Conservation (phyloP, 1,140 invertebrate species). For the Bombus impatiens region DNA sequence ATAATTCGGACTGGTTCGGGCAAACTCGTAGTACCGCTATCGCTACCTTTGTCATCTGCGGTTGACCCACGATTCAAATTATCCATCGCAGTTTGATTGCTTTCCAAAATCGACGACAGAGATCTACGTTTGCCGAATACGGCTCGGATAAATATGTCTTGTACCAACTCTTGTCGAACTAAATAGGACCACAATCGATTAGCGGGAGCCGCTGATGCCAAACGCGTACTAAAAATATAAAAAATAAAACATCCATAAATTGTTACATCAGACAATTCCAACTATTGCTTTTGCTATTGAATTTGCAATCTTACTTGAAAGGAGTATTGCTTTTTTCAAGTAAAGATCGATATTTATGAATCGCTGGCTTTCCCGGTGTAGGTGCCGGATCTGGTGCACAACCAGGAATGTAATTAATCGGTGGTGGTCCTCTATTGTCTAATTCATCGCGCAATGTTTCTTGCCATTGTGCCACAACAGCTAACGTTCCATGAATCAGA, state of each 20-base stretch:
- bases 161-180: slow-evolving; percentile 95
- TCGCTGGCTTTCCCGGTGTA: slow-evolving; percentile 91
- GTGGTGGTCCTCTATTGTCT: slow-evolving; percentile 88
- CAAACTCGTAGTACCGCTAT: slow-evolving; percentile 82
- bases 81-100: slow-evolving; percentile 75
- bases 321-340: slow-evolving; percentile 97
- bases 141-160: slow-evolving; percentile 97
- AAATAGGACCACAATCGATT: slow-evolving; percentile 96
- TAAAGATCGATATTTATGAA: slow-evolving; percentile 96
- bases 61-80: slow-evolving; percentile 75
- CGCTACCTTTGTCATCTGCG: slow-evolving; percentile 79
- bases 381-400: slow-evolving; percentile 83
- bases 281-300: not conserved
- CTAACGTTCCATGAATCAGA: slow-evolving; percentile 93
- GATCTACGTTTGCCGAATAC: slow-evolving; percentile 92
- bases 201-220: slow-evolving; percentile 90
- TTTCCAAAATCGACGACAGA: slow-evolving; percentile 80
- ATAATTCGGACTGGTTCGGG: slow-evolving; percentile 96
- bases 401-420: slow-evolving; percentile 92
- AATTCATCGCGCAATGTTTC: slow-evolving; percentile 90
- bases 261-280: not conserved
- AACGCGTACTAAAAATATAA: slow-evolving; percentile 82
- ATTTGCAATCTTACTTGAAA: slow-evolving; percentile 86
- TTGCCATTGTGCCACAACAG: slow-evolving; percentile 94
- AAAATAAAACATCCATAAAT: not conserved